Evolutionary conservation across 2,113 vertebrate species (phyloP).

Genomic region (Dendrocopos noguchii): DNA sequence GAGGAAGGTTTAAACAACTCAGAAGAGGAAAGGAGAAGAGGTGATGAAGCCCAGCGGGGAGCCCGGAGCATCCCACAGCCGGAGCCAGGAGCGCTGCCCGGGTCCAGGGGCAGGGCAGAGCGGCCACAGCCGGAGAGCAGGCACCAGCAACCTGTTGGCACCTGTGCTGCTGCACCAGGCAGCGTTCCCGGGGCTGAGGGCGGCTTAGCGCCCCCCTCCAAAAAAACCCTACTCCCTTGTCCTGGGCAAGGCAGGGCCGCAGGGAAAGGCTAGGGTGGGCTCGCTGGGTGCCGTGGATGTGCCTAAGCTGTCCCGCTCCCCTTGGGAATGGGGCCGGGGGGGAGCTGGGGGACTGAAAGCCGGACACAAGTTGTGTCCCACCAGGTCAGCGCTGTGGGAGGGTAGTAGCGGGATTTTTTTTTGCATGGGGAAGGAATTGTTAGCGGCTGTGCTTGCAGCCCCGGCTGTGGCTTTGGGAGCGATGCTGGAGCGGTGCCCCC

Average conservation of each 20-base stretch:
- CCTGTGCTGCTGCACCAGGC: background rate
- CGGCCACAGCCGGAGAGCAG: background rate
- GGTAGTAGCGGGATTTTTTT: background rate
- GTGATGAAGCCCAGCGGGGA: background rate
- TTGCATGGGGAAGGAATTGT: background rate
- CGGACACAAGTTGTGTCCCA: background rate
- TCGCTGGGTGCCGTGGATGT: background rate
- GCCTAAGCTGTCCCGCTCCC: background rate
- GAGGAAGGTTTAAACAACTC: background rate
- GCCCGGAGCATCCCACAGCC: background rate
- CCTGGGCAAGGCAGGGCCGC: background rate
- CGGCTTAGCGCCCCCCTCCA: background rate
- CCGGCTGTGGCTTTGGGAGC: background rate
- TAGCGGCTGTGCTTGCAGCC: background rate
- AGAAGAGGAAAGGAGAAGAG: background rate
- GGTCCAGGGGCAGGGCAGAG: background rate
- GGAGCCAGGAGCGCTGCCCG: no score
- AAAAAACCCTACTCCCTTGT: background rate
- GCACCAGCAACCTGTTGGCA: background rate
- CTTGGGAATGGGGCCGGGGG: background rate
- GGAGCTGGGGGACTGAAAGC: background rate
- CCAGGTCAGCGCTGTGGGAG: no score
- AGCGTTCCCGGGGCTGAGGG: background rate
- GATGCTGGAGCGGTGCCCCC: background rate
- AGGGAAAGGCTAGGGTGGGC: background rate